Conservation (phyloP, 2,113 vertebrate genomes). For the Bettongia penicillata region DNA sequence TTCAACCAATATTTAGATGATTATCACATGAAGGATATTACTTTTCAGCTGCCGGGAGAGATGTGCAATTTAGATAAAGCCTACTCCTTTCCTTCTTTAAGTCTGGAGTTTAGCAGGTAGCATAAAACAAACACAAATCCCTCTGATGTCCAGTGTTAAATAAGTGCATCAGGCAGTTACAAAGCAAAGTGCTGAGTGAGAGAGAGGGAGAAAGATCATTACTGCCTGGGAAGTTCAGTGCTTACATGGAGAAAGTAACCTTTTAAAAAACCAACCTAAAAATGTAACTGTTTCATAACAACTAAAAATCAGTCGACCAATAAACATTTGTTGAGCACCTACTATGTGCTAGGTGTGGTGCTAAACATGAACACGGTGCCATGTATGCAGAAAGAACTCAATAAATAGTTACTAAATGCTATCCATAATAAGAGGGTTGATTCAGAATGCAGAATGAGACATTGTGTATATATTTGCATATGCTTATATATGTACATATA, state of each 20-base stretch:
- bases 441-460: background rate
- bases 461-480: background rate
- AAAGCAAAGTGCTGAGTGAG: background rate
- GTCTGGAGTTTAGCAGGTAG: background rate
- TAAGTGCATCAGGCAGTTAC: background rate
- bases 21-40: background rate
- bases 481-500: too few relatives aligned
- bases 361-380: background rate
- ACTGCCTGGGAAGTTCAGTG: background rate
- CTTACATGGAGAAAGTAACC: background rate
- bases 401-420: background rate
- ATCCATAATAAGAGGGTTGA: background rate
- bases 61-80: background rate
- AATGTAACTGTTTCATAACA: background rate
- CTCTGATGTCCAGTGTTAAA: too few relatives aligned
- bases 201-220: background rate
- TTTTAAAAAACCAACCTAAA: background rate
- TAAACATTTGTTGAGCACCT: background rate
- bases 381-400: background rate
- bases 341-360: background rate
- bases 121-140: background rate
- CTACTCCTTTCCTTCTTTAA: background rate
- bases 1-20: background rate
- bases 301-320: background rate
- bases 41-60: background rate